Percentiles rank a stretch among this genome's conserved stretches.
These are phyloP conservation scores for Thripadectes ignobilis DNA, from an alignment of 2,797 vertebrate genomes.

Conservation along the genomic window DNA sequence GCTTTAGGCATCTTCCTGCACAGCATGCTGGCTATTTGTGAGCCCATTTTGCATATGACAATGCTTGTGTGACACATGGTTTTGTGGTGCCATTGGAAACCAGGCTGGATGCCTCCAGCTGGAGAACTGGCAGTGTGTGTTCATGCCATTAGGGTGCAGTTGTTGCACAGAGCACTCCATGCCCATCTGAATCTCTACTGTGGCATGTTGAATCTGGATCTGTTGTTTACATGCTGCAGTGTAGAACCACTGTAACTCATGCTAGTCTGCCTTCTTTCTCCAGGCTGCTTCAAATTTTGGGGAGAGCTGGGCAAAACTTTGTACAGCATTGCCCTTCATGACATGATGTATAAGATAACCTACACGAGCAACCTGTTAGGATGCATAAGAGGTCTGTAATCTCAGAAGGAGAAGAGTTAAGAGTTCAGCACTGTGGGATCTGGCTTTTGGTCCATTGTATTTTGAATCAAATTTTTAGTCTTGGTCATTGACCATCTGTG, in stretches of 20 bases:
- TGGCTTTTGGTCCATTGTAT: background rate
- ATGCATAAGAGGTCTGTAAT: background rate
- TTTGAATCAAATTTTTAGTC: background rate
- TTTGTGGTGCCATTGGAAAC: background rate
- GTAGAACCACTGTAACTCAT: background rate
- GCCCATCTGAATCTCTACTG: background rate
- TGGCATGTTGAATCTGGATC: rapidly evolving
- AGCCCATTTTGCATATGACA: background rate
- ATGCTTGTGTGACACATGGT: background rate
- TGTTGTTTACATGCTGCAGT: background rate
- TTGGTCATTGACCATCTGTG: background rate
- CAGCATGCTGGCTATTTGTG: background rate
- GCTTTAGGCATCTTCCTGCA: background rate
- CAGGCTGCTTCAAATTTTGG: background rate
- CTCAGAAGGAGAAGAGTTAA: background rate
- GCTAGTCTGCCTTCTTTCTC: background rate
- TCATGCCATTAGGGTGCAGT: background rate
- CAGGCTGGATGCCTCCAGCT: background rate
- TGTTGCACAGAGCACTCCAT: background rate
- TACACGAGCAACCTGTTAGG: background rate
- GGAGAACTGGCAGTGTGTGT: background rate
- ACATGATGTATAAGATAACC: rapidly evolving
- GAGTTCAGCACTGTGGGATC: background rate
- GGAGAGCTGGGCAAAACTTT: background rate
- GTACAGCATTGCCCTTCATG: background rate